Base-by-base conservation (phyloP, 2,113 vertebrate species). In the Alouatta palliata region DNA sequence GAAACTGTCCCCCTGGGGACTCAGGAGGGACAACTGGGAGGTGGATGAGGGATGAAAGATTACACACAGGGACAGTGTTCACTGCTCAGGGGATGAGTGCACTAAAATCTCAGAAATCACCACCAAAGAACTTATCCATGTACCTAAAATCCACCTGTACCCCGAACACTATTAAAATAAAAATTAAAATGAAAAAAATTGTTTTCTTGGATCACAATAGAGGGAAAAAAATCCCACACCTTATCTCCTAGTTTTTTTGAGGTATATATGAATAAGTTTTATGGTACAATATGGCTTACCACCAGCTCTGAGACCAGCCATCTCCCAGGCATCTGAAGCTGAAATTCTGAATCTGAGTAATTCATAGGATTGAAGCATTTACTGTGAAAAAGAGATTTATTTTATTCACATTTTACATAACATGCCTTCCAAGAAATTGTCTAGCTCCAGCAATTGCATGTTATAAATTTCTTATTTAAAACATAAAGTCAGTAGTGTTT, bases 311-410 rank as follows among this genome's bases (percentile, higher is more conserved):
- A 97, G 49, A 71, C 16, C 8, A 73, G 27, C 32, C 56, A 86
- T 52, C 49, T 89, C 68, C 91, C 73, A 90, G n/a, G n/a, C 61
- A 76, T 8, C 19, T 54, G n/a, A 91, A 87, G 23, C 16, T 87
- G n/a, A 96, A 91, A 79, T 94, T 92, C 64, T 86, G 45, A 94
- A 82, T 91, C n/a, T 89, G 77, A 91, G 70, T 49, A 95, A 91
- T 81, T 76, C 37, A 75, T 30, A 25, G 40, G 4, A 35, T 77
- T 80, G 43, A 90, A 73, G 17, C 37, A 45, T 70, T 71, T 91
- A 54, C 43, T 87, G 19, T 40, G 35, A 77, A 95, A 52, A 1
- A 47, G 27, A 75, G 8, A 93, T 82, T 81, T 91, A 54, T 81
- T 94, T 81, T 80, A 97, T 47, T 90, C 32, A 85, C 17, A 82